Evolutionary conservation across 1,140 invertebrate genomes (phyloP), one percentile per base, ranked within the genome.

Genomic region (Drosophila tropicalis): DNA sequence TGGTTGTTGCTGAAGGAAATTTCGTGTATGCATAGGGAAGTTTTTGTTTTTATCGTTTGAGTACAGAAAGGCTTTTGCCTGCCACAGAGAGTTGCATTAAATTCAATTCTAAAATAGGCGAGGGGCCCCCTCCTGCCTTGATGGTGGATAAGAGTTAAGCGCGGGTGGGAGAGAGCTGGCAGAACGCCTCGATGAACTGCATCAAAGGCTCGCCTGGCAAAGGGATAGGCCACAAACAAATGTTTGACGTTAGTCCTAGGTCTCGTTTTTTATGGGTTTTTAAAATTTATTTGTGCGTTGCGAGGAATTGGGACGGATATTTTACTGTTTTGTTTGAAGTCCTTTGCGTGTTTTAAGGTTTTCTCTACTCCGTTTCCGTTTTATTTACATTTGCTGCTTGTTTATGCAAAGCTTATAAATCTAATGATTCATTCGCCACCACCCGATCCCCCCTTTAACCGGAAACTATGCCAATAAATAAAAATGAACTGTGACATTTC

Each of bases 401-500:
- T 66, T 76, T 72, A 77, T 70, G 57, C 67, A 77, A 79, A 62
- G 64, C 62, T 60, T 64, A 58, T 40, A 58, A 76, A 72, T 61
- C 57, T 69, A 81, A 76, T 86, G 76, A 86, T 67, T 86, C 83
- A 87, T 83, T 67, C 58, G 25, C 47, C 62, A 19, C 13, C 44
- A 47, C 40, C 34, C 34, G 1, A 36, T 10, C 34, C 7, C 7
- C 7, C 9, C 34, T 10, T 6, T 1, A 36, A 67, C 72, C 74
- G 74, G 67, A 82, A 78, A 82, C 68, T 79, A 79, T 76, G 62
- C 83, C 76, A 86, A 87, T 87, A 87, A 89, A 87, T 89, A 81
- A 89, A 71, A 83, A 89, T 89, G 84, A 86, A 81, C 84, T 87
- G 80, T 80, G 79, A 89, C 84, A 89, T 89, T 89, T 89, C 5